Conservation (phyloP, 2,113 vertebrate genomes). For the crab-eating macaque (Macaca fascicularis) region T2T-MFA8v1.1 NC_088378.1:88064001-88064500, state of each 20-base stretch:
- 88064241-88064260: background rate
- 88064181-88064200: background rate
- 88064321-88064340: constrained; percentile 18
- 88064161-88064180: background rate
- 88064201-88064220: background rate
- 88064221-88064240: background rate
- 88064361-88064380: constrained; percentile 2
- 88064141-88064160: background rate
- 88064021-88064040: no score
- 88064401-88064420: constrained; percentile 34
- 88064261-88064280: background rate
- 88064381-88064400: background rate
- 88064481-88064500: constrained; percentile 3
- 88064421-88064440: constrained; percentile 8
- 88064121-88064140: background rate
- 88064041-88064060: background rate
- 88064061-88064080: background rate
- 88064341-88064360: constrained; percentile 37
- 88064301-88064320: background rate
- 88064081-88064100: background rate
- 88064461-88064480: background rate
- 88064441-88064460: background rate
- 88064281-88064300: background rate
- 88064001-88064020: no score
- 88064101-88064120: background rate